Evolutionary conservation across 2,113 vertebrate species (phyloP), one percentile per base, ranked within the genome.

Genomic region (Oophaga pumilio): DNA sequence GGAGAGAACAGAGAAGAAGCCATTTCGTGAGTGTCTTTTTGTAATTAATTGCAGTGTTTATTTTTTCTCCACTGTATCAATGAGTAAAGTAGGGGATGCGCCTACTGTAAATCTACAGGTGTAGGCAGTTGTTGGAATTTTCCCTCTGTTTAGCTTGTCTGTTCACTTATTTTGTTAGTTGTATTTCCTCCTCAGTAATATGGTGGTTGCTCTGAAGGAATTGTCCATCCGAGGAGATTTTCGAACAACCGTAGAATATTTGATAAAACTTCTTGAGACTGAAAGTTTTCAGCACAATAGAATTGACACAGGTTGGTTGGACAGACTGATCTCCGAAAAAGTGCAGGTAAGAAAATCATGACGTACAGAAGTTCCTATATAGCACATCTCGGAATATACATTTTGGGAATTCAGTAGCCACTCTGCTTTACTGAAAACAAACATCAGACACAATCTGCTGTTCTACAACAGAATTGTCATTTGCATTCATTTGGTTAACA

Each of bases 1-100:
- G 98, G 98, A 89, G 98, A 99, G 93, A 99, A 99, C 90, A 95
- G 98, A 10, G 98, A 99, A 90, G 98, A 99, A 92, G 98, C 98
- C 86, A 99, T 99, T 93, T 99, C 98, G 98, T 99, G 86, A 96
- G 98, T 96, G 87, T 49, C 17, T n/a, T 33, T 84, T 83, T 2
- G 8, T 64, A 0, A n/a, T n/a, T 82, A 33, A 18, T 33, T 28
- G 0, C 2, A 43, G 5, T 17, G 7, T 81, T 28, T 82, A 13
- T 28, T 1, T 69, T 2, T 69, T 69, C 0, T 69, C 9, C 53
- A 56, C 33, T 43, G 33, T 43, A 43, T 43, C 33, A 43, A 43
- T 43, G 33, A 43, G 33, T 43, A 43, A 43, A 43, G 33, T 43
- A 43, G 33, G 33, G 33, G 3, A 43, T 43, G 33, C 33, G 33